Conservation (phyloP, 2,113 vertebrate genomes). For the Verasper variegatus region DNA sequence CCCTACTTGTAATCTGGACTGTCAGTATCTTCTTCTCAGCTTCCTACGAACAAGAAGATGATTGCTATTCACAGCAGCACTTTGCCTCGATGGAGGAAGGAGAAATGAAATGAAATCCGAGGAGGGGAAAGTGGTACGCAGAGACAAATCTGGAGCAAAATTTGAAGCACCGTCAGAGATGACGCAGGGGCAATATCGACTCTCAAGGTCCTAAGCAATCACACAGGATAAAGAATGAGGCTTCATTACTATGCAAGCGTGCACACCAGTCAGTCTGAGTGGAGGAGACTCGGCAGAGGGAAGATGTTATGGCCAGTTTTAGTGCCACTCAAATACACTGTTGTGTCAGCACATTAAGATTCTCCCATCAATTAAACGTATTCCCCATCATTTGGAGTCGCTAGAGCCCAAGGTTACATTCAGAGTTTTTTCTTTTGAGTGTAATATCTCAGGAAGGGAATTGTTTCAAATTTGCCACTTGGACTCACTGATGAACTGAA, state of each 20-base stretch:
- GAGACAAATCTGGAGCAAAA: not conserved
- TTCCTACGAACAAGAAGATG: slow-evolving; percentile 14
- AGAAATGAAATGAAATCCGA: slow-evolving; percentile 3
- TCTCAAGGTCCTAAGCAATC: slow-evolving; percentile 55
- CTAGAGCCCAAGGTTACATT: not conserved
- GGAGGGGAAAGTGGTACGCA: not conserved
- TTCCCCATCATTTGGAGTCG: not conserved
- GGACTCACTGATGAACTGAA: too few species aligned
- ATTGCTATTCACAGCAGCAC: slow-evolving; percentile 31
- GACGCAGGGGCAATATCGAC: slow-evolving; percentile 30
- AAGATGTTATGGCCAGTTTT: slow-evolving; percentile 1
- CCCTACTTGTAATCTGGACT: not conserved
- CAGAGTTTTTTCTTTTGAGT: too few species aligned
- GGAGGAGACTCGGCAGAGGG: slow-evolving; percentile 8
- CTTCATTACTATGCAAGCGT: slow-evolving; percentile 63
- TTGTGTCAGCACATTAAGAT: not conserved
- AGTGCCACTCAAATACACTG: slow-evolving; percentile 3
- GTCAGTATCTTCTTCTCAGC: not conserved
- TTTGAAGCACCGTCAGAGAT: slow-evolving; percentile 21
- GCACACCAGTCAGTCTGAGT: slow-evolving; percentile 33
- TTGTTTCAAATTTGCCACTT: too few species aligned
- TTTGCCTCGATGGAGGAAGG: slow-evolving; percentile 5
- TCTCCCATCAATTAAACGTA: not conserved
- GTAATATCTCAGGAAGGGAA: too few species aligned
- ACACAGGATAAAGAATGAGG: slow-evolving; percentile 23